Percentiles rank a stretch among this genome's conserved stretches.
phyloP scores from a whole-genome alignment of 2,113 vertebrate species.

The Ornithorhynchus anatinus region DNA sequence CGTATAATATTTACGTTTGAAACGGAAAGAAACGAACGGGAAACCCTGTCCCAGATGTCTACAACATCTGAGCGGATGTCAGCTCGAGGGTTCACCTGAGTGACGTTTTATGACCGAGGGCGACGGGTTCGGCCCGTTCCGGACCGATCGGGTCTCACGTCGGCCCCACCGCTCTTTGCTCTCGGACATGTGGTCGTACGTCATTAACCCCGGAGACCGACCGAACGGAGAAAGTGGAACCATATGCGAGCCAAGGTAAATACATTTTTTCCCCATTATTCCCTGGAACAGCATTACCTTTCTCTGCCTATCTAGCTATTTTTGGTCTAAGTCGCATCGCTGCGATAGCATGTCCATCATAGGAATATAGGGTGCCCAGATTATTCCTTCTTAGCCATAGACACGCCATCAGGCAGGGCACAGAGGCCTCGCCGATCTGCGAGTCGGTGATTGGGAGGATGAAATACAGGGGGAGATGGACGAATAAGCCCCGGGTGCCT shows the following conservation, averaged over 20 bases:
- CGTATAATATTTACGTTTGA: slow-evolving; percentile 69
- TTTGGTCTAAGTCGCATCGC: neutral
- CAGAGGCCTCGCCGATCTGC: neutral
- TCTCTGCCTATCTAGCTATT: neutral
- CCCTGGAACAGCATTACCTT: neutral
- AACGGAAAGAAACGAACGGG: slow-evolving; percentile 57
- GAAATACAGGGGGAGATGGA: slow-evolving; percentile 7
- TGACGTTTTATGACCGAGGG: slow-evolving; percentile 51
- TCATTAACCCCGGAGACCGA: slow-evolving; percentile 65
- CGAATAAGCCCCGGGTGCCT: neutral
- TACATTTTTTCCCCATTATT: neutral
- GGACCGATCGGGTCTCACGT: slow-evolving; percentile 50
- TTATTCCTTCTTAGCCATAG: rapidly evolving
- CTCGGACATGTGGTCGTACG: slow-evolving; percentile 69
- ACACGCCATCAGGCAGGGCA: neutral
- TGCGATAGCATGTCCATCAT: neutral
- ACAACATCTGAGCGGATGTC: slow-evolving; percentile 60
- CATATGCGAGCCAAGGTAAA: slow-evolving; percentile 68
- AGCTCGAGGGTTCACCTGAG: slow-evolving; percentile 47
- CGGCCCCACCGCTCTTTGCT: slow-evolving; percentile 69
- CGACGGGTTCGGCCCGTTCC: slow-evolving; percentile 46
- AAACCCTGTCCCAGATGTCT: slow-evolving; percentile 62
- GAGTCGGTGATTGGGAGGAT: neutral
- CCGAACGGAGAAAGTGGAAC: slow-evolving; percentile 71
- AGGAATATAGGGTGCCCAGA: neutral